These are phyloP conservation scores for Leptoclinus maculatus DNA, from an alignment of 2,797 vertebrate species.

Conservation along the genomic window DNA sequence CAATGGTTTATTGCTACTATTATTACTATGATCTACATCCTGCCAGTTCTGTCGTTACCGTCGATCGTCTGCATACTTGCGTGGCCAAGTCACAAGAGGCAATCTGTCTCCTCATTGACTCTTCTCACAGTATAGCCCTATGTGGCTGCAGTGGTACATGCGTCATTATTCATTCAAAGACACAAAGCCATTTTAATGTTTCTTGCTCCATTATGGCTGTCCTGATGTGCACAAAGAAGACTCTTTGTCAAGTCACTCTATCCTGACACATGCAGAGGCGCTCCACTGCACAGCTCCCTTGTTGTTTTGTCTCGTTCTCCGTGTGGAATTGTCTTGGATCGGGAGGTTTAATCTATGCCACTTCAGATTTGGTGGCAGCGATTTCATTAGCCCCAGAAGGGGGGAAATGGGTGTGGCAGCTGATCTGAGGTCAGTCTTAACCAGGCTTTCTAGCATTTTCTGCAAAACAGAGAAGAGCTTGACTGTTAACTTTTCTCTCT, in stretches of 20 bases:
- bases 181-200: conserved; percentile 20
- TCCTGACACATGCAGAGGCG: conserved; percentile 10
- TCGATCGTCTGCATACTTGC: background rate
- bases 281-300: conserved; percentile 4
- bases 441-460: conserved; percentile 33
- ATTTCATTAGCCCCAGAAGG: conserved; percentile 39
- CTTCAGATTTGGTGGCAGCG: conserved; percentile 35
- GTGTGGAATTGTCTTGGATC: conserved; percentile 25
- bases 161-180: conserved; percentile 38
- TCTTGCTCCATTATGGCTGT: conserved; percentile 41
- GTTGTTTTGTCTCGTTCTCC: conserved; percentile 34
- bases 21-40: background rate
- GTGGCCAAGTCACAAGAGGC: conserved; percentile 38
- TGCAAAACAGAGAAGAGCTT: conserved; percentile 5
- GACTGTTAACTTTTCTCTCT: background rate
- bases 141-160: conserved; percentile 10
- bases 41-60: background rate
- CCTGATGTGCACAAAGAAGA: conserved; percentile 36
- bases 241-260: conserved; percentile 37
- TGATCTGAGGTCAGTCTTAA: conserved; percentile 35
- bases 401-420: conserved; percentile 31
- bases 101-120: conserved; percentile 15
- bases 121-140: conserved; percentile 35
- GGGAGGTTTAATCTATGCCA: conserved; percentile 40
- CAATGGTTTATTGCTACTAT: background rate